These are phyloP conservation scores for Avahi laniger DNA, from an alignment of 2,797 vertebrate species.

Conservation along the genomic window DNA sequence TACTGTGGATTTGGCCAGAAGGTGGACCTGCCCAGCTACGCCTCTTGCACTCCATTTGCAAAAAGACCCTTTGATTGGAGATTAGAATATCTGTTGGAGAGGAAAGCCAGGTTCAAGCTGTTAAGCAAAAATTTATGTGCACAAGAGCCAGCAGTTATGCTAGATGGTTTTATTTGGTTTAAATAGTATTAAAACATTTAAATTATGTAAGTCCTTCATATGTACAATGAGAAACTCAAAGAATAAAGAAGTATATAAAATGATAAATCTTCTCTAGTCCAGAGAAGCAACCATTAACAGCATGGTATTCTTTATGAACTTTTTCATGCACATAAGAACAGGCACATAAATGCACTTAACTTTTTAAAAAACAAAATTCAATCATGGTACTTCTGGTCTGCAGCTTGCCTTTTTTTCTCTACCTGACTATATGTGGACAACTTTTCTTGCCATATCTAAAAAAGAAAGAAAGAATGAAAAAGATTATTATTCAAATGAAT, in stretches of 20 bases:
- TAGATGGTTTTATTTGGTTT: background rate
- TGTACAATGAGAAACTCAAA: background rate
- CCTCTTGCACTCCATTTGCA: background rate
- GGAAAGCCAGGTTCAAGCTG: background rate
- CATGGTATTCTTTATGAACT: background rate
- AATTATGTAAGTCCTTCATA: background rate
- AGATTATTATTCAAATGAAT: background rate
- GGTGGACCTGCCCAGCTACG: background rate
- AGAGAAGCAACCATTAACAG: background rate
- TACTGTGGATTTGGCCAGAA: background rate
- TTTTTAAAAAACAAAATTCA: background rate
- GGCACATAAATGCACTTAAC: background rate
- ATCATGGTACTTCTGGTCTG: background rate
- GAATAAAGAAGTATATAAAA: background rate
- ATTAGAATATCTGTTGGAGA: background rate
- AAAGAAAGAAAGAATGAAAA: background rate
- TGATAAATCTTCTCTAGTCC: background rate
- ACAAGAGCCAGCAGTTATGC: background rate
- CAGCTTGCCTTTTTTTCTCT: background rate
- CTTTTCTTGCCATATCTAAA: background rate
- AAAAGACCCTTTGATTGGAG: background rate
- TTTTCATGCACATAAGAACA: background rate
- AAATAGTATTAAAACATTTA: background rate
- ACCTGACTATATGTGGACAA: background rate
- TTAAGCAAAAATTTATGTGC: background rate